Base-by-base conservation (phyloP, 1,140 invertebrate species). In the Pachyrhynchus sulphureomaculatus region DNA sequence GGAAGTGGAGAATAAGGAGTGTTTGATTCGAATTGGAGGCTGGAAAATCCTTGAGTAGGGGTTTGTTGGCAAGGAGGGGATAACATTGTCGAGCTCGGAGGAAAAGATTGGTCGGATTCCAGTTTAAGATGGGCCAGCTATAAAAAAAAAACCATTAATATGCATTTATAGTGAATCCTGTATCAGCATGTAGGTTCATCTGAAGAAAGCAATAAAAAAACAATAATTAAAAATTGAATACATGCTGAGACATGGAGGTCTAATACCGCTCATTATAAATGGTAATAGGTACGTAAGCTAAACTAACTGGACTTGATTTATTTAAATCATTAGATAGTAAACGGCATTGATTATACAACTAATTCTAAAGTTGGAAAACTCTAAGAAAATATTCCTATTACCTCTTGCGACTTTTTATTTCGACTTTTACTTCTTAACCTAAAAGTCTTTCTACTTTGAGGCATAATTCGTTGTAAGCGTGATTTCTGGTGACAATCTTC, bases 381-480 rank as follows among this genome's bases (percentile, higher is more conserved):
- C n/a, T n/a, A n/a, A n/a, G n/a, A n/a, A n/a, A n/a, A n/a, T n/a
- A n/a, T n/a, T n/a, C n/a, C n/a, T n/a, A n/a, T 36, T 58, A 53
- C 45, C 18, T 58, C 44, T n/a, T 15, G 44, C 13, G 64, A 29
- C 72, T 68, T 37, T 34, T 62, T 47, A 78, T 76, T 64, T 79
- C 79, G 8, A 77, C 74, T 55, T 65, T 89, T 82, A 76, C 90
- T 92, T 76, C 89, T 82, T 45, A 93, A 85, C 57, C 93, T 85
- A 78, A 97, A 96, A 0, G 94, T 96, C 79, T 93, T 95, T 63
- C 95, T 85, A 73, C 93, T 96, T 75, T 95, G 93, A 15, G 91
- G 93, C 80, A 95, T 95, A 52, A 93, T 90, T 20, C 95, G 82
- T 74, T 97, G 94, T 41, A 97, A 83, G 15, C 93, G 83, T 63